phyloP scores from a whole-genome alignment of 2,888 invertebrate genomes.

The Ethmia dodecea region DNA sequence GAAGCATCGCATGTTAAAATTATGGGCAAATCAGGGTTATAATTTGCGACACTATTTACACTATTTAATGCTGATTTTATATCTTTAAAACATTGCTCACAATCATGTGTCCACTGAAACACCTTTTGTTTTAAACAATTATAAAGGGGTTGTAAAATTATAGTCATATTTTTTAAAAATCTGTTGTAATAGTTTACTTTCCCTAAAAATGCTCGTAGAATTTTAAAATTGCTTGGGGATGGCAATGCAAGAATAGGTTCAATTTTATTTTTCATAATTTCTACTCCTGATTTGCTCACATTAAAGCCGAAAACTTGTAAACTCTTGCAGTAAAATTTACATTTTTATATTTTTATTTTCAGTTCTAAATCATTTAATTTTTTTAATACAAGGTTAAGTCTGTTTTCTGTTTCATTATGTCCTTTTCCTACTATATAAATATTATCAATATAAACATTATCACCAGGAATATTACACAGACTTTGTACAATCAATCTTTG shows the following conservation, averaged over 20 bases:
- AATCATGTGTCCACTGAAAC: not conserved
- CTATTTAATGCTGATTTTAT: not conserved
- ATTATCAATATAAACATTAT: not conserved
- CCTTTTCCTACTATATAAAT: not conserved
- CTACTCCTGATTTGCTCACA: not conserved
- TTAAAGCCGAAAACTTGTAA: not conserved
- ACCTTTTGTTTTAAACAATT: not conserved
- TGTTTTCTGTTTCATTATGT: not conserved
- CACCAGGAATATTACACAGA: not conserved
- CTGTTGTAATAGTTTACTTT: not conserved
- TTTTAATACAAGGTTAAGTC: not conserved
- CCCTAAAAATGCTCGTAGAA: not conserved
- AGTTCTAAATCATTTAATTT: not conserved
- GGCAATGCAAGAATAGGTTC: not conserved
- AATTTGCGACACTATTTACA: constrained; percentile 1
- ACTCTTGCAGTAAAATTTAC: not conserved
- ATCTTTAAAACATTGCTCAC: not conserved
- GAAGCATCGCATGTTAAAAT: constrained; percentile 16
- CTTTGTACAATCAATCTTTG: not conserved
- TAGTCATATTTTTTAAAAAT: not conserved
- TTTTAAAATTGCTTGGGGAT: not conserved
- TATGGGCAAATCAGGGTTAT: constrained; percentile 1
- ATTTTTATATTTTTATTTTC: not conserved
- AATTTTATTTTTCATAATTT: too few species aligned
- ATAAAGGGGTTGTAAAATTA: not conserved